Evolutionary conservation across 2,797 vertebrate genomes (phyloP), one percentile per base, ranked within the genome.

Genomic region (Hippocampus kuda): DNA sequence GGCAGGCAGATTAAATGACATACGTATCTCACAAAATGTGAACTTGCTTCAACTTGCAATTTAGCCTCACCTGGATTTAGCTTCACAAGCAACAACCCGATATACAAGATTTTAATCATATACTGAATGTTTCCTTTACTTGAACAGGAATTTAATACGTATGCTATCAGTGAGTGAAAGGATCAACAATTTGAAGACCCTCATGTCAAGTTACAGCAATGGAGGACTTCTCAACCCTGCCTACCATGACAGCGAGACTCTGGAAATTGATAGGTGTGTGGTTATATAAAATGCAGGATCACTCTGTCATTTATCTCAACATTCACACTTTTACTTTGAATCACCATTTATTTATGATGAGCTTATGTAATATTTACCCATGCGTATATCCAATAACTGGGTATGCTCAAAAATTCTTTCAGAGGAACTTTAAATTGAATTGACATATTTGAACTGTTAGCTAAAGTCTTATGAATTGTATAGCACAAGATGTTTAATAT

Each of bases 191-290:
- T 68, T 73, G 60, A 75, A 73, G 71, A 75, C 75, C 73, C 73
- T 79, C 70, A 90, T 91, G 90, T 81, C 86, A 68, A 78, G 75
- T 75, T 81, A 85, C 76, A 82, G 73, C 71, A 76, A 48, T 13
- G 70, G 81, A 44, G 89, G 87, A 68, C 54, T 84, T 60, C 79
- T 83, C 77, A 89, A 88, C 83, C 79, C 66, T 66, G 92, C 83
- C 71, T 93, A 94, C 76, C 89, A 91, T 79, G 90, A 92, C 79
- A 92, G 90, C 1, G 89, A 94, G 65, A 93, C 92, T 0, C 71
- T 90, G 78, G 91, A 92, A 82, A 82, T 91, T 41, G 88, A 92
- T 75, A 92, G 83, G 84, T 73, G 87, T 79, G 34, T 66, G 15
- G 60, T 38, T 8, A 56, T 38, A 42, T 24, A 9, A 70, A 71